These are phyloP conservation scores for Drosophila micromelanica DNA, from an alignment of 1,140 invertebrate genomes.

Conservation along the genomic window DNA sequence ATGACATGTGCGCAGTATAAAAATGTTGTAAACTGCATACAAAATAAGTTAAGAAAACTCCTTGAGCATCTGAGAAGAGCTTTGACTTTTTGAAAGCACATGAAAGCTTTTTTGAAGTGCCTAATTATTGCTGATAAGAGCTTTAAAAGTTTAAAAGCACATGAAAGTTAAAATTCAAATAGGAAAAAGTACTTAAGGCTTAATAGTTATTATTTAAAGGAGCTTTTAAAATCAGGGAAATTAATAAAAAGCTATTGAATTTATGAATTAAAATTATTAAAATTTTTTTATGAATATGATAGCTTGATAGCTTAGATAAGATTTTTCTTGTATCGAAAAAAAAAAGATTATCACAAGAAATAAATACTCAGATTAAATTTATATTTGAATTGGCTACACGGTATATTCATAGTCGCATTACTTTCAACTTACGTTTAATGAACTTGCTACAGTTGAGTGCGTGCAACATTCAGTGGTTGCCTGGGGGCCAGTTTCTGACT, in stretches of 20 bases:
- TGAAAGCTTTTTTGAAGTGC: background rate
- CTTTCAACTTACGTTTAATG: constrained; percentile 31
- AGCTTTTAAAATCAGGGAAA: too few species aligned
- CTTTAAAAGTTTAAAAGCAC: background rate
- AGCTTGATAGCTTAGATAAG: too few species aligned
- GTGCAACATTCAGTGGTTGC: constrained; percentile 45
- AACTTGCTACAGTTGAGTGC: constrained; percentile 67
- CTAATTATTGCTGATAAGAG: background rate
- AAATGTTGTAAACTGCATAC: too few species aligned
- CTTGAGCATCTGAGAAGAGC: background rate
- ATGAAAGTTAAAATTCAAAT: too few species aligned
- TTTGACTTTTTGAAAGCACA: background rate
- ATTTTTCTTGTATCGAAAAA: too few species aligned
- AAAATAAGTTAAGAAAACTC: background rate
- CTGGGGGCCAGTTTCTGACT: constrained; percentile 30
- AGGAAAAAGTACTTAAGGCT: too few species aligned
- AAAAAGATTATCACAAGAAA: too few species aligned
- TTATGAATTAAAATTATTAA: too few species aligned
- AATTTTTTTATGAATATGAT: too few species aligned
- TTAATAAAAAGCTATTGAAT: too few species aligned
- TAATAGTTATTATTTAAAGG: too few species aligned
- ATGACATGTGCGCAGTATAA: background rate
- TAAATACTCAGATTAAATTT: background rate
- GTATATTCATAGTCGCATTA: constrained; percentile 15
- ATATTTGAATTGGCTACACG: constrained; percentile 2